Percentiles rank a stretch among this genome's conserved stretches.
Evolutionary conservation across 2,797 vertebrate genomes (phyloP).

Genomic region (Naso thynnoides): DNA sequence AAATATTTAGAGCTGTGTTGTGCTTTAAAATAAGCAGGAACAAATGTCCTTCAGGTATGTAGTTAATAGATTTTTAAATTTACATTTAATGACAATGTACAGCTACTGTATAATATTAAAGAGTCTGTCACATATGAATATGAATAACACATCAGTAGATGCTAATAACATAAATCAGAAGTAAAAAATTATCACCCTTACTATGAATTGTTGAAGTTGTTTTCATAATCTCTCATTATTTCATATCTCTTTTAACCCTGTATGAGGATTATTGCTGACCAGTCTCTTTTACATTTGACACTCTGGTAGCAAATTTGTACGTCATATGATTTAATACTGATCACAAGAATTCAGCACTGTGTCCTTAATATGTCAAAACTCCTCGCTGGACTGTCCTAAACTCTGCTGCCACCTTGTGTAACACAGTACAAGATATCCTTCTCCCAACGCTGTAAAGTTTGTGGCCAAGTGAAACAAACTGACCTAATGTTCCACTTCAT

Average conservation of each 20-base stretch:
- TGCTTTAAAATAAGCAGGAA: not conserved
- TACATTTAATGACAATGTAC: not conserved
- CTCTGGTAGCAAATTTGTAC: not conserved
- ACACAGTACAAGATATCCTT: not conserved
- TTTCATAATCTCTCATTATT: not conserved
- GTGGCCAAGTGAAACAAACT: not conserved
- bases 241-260: too few species aligned
- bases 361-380: not conserved
- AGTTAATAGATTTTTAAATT: not conserved
- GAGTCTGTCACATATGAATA: too few species aligned
- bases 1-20: not conserved
- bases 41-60: not conserved
- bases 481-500: not conserved
- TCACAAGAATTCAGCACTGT: not conserved
- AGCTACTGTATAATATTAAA: not conserved
- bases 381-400: not conserved
- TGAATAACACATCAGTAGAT: not conserved
- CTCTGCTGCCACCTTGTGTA: constrained; percentile 71
- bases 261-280: too few species aligned
- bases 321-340: not conserved
- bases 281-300: not conserved
- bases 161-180: not conserved
- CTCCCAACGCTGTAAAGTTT: not conserved
- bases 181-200: too few species aligned
- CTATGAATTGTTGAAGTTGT: not conserved